Conservation (phyloP, 1,140 invertebrate genomes). For the Tribolium madens region DNA sequence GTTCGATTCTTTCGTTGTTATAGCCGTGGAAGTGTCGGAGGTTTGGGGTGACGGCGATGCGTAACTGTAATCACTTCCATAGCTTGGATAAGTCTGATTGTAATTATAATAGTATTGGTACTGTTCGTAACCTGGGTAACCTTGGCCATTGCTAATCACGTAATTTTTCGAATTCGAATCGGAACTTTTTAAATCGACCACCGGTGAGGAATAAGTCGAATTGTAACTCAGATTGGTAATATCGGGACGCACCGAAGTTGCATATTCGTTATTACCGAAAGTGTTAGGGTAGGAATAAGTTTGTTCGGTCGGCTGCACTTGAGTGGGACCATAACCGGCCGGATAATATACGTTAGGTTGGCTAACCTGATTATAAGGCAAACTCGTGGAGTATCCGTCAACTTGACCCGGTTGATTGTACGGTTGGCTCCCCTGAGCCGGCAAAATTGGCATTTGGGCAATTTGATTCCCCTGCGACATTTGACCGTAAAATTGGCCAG, state of each 20-base stretch:
- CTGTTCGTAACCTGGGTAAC: conserved; percentile 30
- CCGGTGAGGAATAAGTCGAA: not conserved
- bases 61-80: conserved; percentile 24
- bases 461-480: too few relatives aligned
- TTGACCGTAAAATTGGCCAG: too few relatives aligned
- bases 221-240: not conserved
- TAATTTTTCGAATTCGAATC: not conserved
- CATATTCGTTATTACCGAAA: conserved; percentile 4
- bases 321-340: not conserved
- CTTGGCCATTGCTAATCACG: conserved; percentile 16
- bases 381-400: not conserved
- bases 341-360: conserved; percentile 5
- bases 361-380: not conserved
- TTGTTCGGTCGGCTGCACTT: not conserved
- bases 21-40: not conserved
- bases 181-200: conserved; percentile 1
- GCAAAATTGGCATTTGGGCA: too few relatives aligned
- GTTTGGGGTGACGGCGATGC: not conserved
- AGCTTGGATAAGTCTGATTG: not conserved
- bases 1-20: conserved; percentile 67
- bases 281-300: conserved; percentile 13
- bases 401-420: not conserved
- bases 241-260: conserved; percentile 1
- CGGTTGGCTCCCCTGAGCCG: not conserved
- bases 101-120: conserved; percentile 39